phyloP scores from a whole-genome alignment of 2,113 vertebrate genomes.

The Monarcha castaneiventris region DNA sequence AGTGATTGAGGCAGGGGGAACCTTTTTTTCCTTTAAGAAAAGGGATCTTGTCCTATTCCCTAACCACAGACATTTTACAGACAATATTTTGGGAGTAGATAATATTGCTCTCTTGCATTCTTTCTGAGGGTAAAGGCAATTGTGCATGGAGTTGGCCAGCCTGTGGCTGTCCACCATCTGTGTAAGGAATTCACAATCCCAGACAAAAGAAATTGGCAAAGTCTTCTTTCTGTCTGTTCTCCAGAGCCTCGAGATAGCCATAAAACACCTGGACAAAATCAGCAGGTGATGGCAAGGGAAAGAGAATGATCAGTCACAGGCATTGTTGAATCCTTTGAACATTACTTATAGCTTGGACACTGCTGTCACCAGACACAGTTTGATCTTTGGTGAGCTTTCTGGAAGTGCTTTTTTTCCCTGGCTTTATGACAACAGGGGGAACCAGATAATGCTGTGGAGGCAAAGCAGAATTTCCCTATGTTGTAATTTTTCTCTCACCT shows the following conservation, averaged over 20 bases:
- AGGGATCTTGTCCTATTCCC: conserved; percentile 19
- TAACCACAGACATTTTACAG: conserved; percentile 49
- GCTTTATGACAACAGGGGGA: conserved; percentile 76
- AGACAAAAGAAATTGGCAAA: conserved; percentile 87
- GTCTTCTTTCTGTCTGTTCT: conserved; percentile 81
- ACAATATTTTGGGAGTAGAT: conserved; percentile 35
- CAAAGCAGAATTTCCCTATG: conserved; percentile 24
- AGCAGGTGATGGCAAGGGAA: conserved; percentile 86
- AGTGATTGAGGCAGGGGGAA: neutral
- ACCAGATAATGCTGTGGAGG: conserved; percentile 60
- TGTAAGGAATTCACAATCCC: conserved; percentile 82
- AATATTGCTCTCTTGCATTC: conserved; percentile 42
- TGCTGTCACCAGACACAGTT: conserved; percentile 88
- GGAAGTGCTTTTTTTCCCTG: conserved; percentile 76
- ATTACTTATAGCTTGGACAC: conserved; percentile 86
- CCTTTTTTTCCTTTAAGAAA: neutral
- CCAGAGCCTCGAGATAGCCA: conserved; percentile 83
- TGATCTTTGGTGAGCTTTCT: conserved; percentile 89
- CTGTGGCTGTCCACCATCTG: conserved; percentile 85
- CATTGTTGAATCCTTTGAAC: conserved; percentile 84
- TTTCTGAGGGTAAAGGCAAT: conserved; percentile 63
- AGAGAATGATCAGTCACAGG: conserved; percentile 84
- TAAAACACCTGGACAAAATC: conserved; percentile 92
- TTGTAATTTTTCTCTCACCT: conserved; percentile 42
- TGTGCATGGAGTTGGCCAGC: conserved; percentile 71